Evolutionary conservation across 1,140 invertebrate species (phyloP).

Genomic region (Reticulitermes speratus): DNA sequence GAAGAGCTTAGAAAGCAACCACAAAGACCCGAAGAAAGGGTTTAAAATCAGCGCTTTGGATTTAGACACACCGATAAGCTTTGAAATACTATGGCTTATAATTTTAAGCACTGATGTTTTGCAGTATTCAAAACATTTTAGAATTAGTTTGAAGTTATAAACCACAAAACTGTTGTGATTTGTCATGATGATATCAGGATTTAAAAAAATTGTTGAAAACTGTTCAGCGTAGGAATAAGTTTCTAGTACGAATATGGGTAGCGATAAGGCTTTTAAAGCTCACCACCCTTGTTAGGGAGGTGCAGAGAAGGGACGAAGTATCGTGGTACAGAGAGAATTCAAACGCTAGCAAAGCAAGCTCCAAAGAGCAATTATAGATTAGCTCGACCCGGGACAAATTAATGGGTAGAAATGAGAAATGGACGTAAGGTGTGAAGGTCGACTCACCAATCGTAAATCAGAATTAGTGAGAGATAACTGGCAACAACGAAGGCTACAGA

Average conservation of each 20-base stretch:
- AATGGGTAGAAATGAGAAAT: conserved; percentile 28
- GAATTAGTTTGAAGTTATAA: background rate
- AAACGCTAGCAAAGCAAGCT: conserved; percentile 4
- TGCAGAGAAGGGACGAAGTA: background rate
- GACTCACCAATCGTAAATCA: conserved; percentile 23
- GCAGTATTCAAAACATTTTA: too few relatives aligned
- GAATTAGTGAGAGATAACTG: conserved; percentile 27
- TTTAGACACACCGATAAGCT: too few relatives aligned
- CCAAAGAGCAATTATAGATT: conserved; percentile 28
- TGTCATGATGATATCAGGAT: background rate
- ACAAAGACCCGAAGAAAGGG: too few relatives aligned
- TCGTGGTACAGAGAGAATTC: background rate
- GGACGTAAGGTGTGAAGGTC: conserved; percentile 23
- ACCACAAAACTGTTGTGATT: background rate
- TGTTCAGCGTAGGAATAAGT: background rate
- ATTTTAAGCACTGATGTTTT: too few relatives aligned
- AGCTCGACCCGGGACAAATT: conserved; percentile 25
- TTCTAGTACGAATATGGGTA: background rate
- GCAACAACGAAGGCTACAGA: background rate
- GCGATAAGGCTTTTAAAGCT: background rate
- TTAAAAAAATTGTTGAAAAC: background rate
- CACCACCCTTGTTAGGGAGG: background rate
- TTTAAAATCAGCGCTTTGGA: too few relatives aligned
- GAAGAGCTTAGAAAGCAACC: too few relatives aligned
- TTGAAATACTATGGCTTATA: too few relatives aligned